These are phyloP conservation scores for Drosophila kuntzei DNA, from an alignment of 2,888 invertebrate genomes.

Conservation along the genomic window DNA sequence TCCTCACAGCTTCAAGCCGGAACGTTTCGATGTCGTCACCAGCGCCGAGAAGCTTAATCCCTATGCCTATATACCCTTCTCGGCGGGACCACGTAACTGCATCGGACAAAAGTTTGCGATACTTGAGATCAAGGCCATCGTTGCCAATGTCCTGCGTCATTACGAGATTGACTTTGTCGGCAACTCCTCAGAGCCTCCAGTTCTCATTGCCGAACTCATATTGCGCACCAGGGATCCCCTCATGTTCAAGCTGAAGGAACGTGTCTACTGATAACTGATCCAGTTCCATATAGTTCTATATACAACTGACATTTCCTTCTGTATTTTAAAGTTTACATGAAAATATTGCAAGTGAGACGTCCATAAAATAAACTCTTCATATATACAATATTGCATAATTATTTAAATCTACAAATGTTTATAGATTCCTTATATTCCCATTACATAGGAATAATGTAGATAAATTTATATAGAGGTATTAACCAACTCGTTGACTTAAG, in stretches of 20 bases:
- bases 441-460: too few relatives aligned
- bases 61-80: conserved; percentile 85
- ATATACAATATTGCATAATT: neutral
- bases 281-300: neutral
- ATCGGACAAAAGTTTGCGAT: conserved; percentile 85
- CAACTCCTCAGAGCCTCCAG: conserved; percentile 67
- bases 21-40: conserved; percentile 83
- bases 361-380: neutral
- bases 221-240: conserved; percentile 84
- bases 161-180: conserved; percentile 80
- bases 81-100: conserved; percentile 85
- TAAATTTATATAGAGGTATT: too few relatives aligned
- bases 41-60: conserved; percentile 83
- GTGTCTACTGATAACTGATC: conserved; percentile 59
- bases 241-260: conserved; percentile 80
- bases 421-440: too few relatives aligned
- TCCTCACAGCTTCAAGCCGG: conserved; percentile 83
- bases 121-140: conserved; percentile 84
- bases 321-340: neutral
- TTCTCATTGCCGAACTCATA: conserved; percentile 83
- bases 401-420: neutral
- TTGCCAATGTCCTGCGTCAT: conserved; percentile 82
- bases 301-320: neutral
- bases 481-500: too few relatives aligned
- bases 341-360: neutral